Conservation (phyloP, 1,140 invertebrate species). For the Macrosteles quadrilineatus region DNA sequence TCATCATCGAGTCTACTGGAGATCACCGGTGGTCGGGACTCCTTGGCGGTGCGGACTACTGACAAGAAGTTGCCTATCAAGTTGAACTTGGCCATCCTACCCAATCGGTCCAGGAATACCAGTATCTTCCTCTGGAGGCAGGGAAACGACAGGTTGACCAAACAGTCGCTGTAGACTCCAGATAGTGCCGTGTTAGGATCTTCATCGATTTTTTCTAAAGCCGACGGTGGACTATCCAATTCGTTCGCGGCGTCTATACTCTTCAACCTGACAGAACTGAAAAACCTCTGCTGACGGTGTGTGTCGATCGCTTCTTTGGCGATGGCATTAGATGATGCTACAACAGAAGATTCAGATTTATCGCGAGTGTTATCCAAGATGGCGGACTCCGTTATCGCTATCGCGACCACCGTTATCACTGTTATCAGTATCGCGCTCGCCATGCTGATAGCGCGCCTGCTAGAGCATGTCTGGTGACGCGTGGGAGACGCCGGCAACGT, state of each 20-base stretch:
- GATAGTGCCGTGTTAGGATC: slow-evolving; percentile 37
- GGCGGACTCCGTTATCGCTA: too few species aligned
- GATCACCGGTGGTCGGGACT: neutral
- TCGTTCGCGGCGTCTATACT: neutral
- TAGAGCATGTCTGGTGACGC: too few species aligned
- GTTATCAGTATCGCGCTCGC: too few species aligned
- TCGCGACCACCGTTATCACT: too few species aligned
- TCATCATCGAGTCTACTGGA: slow-evolving; percentile 25
- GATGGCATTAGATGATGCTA: too few species aligned
- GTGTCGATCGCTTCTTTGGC: too few species aligned
- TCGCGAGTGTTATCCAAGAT: too few species aligned
- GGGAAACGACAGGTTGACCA: slow-evolving; percentile 39
- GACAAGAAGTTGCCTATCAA: slow-evolving; percentile 41
- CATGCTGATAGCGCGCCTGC: too few species aligned
- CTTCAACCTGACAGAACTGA: slow-evolving; percentile 1
- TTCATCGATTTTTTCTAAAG: slow-evolving; percentile 13
- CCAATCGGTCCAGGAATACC: slow-evolving; percentile 40
- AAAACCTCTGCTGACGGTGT: neutral
- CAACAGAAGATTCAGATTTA: too few species aligned
- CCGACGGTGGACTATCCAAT: neutral
- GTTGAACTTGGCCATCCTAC: slow-evolving; percentile 36
- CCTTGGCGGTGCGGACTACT: slow-evolving; percentile 37
- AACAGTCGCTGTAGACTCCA: slow-evolving; percentile 42
- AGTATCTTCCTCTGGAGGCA: slow-evolving; percentile 44
- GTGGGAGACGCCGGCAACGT: too few species aligned